These are phyloP conservation scores for Pogonophryne albipinna DNA, from an alignment of 2,797 vertebrate species.

Conservation along the genomic window DNA sequence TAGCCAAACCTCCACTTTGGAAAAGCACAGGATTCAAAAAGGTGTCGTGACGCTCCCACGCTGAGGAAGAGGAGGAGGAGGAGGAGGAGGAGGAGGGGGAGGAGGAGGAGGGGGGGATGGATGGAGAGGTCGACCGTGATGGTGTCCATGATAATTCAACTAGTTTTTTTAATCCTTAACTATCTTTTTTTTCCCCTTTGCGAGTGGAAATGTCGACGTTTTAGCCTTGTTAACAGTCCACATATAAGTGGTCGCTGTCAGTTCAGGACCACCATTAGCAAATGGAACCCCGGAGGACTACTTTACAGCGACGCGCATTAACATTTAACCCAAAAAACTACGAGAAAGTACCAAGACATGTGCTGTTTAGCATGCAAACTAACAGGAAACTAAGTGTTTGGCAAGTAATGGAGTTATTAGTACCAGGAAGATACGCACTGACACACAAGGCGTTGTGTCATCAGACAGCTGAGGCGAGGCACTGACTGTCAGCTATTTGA, in stretches of 20 bases:
- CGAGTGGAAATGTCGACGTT: neutral
- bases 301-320: slow-evolving; percentile 27
- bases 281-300: slow-evolving; percentile 26
- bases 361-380: neutral
- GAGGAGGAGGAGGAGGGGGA: slow-evolving; percentile 50
- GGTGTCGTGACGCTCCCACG: slow-evolving; percentile 76
- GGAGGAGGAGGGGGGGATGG: slow-evolving; percentile 63
- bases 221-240: neutral
- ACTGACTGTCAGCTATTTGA: slow-evolving; percentile 73
- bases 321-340: slow-evolving; percentile 29
- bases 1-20: slow-evolving; percentile 33
- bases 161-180: slow-evolving; percentile 10
- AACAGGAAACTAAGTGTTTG: slow-evolving; percentile 33
- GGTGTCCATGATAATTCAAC: slow-evolving; percentile 48
- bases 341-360: slow-evolving; percentile 6
- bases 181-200: slow-evolving; percentile 41
- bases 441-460: slow-evolving; percentile 66
- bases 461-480: slow-evolving; percentile 77
- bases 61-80: slow-evolving; percentile 48
- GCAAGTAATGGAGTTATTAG: slow-evolving; percentile 23
- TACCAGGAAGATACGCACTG: slow-evolving; percentile 31
- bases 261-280: slow-evolving; percentile 82
- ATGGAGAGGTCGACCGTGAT: slow-evolving; percentile 70
- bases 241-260: slow-evolving; percentile 78
- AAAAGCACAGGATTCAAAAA: slow-evolving; percentile 49